Base-by-base conservation (phyloP, 1,140 invertebrate genomes). In the Drusus annulatus region DNA sequence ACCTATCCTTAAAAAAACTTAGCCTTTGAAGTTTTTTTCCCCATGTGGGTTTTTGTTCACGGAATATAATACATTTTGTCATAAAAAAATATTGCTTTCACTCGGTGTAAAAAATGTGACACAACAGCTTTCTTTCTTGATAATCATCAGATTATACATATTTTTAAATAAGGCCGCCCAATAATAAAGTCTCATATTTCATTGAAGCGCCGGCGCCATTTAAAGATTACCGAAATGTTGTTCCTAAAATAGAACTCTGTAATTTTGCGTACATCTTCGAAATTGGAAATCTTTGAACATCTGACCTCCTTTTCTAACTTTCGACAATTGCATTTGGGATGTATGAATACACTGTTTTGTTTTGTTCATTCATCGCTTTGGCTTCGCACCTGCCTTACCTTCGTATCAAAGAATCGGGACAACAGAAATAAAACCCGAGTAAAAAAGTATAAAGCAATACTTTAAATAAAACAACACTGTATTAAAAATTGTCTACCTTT, bases 261-360 rank as follows among this genome's bases (percentile, higher is more conserved):
- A 17, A 75, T 28, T 56, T 58, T 75, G 31, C 23, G 60, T 50
- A 65, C 76, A 31, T 78, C 76, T 78, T 68, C 28, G 45, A 78
- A 78, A 78, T 65, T 78, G 58, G 76, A 78, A 77, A 79, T 79
- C 52, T 78, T 63, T 36, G 31, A 36, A 36, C 31, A 36, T 36
- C 31, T 36, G 77, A 69, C 63, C 65, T 79, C 77, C 77, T 79
- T 79, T 79, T 79, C 77, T 65, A 28, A 28, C 25, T 28, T 28
- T 28, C 25, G 25, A 2, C 25, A 5, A 28, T 28, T 50, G 19
- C 65, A 60, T 78, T 68, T 77, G 21, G 60, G 62, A 62, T 71
- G 77, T 58, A 51, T 62, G 75, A 76, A 56, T 45, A 56, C 56
- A 36, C 60, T 36, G 63, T 36, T 69, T 69, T 17, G 54, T 45